A percentile compares a stretch with the other conserved stretches of the same genome.
Evolutionary conservation across 1,140 invertebrate genomes (phyloP).

Genomic region (Mamestra configurata): DNA sequence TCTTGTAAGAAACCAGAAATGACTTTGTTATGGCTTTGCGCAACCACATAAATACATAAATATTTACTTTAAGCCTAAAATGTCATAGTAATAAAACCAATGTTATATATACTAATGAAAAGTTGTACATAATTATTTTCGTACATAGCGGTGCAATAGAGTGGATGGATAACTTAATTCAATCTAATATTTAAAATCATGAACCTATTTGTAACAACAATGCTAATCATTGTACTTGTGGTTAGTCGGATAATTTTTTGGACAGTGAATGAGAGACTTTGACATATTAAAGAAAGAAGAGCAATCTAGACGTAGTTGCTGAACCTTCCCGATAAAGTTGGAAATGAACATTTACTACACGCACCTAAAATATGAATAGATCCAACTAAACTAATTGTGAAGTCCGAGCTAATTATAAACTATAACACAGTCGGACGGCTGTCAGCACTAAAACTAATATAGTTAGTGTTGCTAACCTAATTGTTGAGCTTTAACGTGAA

Average conservation of each 20-base stretch:
- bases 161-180: neutral
- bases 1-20: neutral
- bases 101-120: neutral
- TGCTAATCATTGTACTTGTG: too few relatives aligned
- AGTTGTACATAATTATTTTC: neutral
- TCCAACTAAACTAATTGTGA: conserved; percentile 6
- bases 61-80: neutral
- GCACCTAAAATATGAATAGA: conserved; percentile 5
- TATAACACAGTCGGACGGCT: conserved; percentile 15
- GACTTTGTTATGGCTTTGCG: neutral
- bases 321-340: too few relatives aligned
- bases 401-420: conserved; percentile 36
- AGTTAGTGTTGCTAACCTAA: conserved; percentile 50
- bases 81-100: neutral
- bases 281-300: too few relatives aligned
- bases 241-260: too few relatives aligned
- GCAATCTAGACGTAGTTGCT: too few relatives aligned
- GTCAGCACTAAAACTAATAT: conserved; percentile 42
- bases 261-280: too few relatives aligned
- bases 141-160: neutral
- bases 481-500: conserved; percentile 38
- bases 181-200: too few relatives aligned
- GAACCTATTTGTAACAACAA: too few relatives aligned
- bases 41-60: neutral
- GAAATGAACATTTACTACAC: neutral